Evolutionary conservation across 1,140 invertebrate genomes (phyloP), one percentile per base, ranked within the genome.

Genomic region (Caenorhabditis tropicalis): DNA sequence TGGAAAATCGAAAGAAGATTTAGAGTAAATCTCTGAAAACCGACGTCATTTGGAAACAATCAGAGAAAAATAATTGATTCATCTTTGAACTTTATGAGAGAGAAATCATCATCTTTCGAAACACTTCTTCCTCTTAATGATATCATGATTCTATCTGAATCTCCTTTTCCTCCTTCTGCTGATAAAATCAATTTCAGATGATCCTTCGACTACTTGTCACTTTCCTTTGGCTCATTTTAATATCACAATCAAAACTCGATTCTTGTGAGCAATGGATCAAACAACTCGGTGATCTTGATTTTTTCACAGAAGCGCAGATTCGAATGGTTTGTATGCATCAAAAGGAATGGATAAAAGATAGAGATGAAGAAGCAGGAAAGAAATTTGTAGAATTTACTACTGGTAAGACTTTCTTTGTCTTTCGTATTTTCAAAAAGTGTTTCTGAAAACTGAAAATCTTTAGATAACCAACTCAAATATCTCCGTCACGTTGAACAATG

Each of bases 271-370:
- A 74, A 43, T 74, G 65, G 65, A 46, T 74, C n/a, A 46, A 74
- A 43, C 65, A 74, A 43, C 36, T 74, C 36, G 36, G 36, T 74
- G 65, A 74, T 74, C 65, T 74, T 43, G 85, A 87, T 46, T 87
- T 87, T 58, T 85, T 87, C 85, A 79, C 85, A 24, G 86, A 82
- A 29, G 87, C 88, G 21, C 79, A 87, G 48, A 51, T 87, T 60
- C 87, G 87, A 24, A 81, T 87, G 36, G 87, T 86, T 21, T 88
- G 87, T 85, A 48, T 53, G 36, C 87, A 88, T 79, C 87, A 88
- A 19, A 82, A 51, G 19, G 82, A 85, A 70, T 88, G 87, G 87
- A 39, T 88, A 2, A 49, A 85, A 9, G 85, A 88, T 60, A 36
- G 82, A 29, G 81, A 84, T 39, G 49, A 51, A 4, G 79, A 81